A percentile compares a stretch with the other conserved stretches of the same genome.
Conservation (phyloP, 2,113 vertebrate species). For the Phylloscopus trochilus region DNA sequence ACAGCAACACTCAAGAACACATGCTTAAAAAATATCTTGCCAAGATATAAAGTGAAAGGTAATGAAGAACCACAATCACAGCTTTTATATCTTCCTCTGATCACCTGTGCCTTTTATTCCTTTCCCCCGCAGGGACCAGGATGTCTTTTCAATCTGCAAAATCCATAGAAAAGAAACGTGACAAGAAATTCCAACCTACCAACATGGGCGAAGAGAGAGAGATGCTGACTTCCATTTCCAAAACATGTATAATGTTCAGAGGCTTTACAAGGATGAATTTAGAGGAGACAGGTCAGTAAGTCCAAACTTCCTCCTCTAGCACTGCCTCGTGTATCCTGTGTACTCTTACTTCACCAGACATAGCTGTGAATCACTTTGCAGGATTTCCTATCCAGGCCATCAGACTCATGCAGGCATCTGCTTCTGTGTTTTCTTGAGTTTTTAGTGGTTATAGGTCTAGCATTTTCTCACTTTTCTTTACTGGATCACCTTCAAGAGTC, state of each 20-base stretch:
- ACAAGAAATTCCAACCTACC: neutral
- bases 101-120: neutral
- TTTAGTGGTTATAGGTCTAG: neutral
- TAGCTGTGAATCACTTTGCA: neutral
- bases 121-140: neutral
- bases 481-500: neutral
- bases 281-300: neutral
- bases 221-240: neutral
- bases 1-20: rapidly evolving
- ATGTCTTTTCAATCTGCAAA: neutral
- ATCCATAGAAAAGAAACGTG: neutral
- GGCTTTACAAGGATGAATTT: neutral
- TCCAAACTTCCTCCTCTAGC: neutral
- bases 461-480: neutral
- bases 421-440: neutral
- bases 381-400: neutral
- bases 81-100: neutral
- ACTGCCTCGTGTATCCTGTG: too few species aligned
- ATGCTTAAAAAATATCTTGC: neutral
- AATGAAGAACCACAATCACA: neutral
- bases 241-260: neutral
- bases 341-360: rapidly evolving
- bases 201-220: neutral
- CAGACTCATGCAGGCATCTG: neutral
- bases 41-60: neutral